Base-by-base conservation (phyloP, 2,888 invertebrate species). In the Trissolcus japonicus region DNA sequence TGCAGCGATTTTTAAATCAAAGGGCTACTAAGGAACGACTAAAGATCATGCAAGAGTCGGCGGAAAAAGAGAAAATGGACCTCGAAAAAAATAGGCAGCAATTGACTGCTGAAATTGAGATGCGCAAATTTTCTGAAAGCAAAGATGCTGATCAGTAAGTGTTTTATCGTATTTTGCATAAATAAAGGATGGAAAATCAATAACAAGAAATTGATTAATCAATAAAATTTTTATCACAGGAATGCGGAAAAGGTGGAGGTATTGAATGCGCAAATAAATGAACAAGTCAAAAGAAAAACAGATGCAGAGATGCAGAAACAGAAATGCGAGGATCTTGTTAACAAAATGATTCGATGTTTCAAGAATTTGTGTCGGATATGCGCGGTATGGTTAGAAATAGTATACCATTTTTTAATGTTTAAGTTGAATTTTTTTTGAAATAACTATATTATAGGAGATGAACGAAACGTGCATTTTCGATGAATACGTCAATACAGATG, bases 121-220 rank as follows among this genome's bases (percentile, higher is more conserved):
- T 93, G 2, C 94, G 93, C 76, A 95, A 95, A 87, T 96, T 94
- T 86, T 93, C 94, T 0, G 95, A 95, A 80, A 94, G 94, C 11
- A 94, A 94, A 87, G 95, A 95, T 83, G 93, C 93, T 75, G 95
- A 95, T 90, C 93, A 94, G 95, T 95, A 89, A 90, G 92, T 89
- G 13, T 43, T 43, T 43, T 0, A 43, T 14, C 43, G 9, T n/a
- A 43, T n/a, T 43, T 19, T 25, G 4, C 25, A 25, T 25, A 25
- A 0, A 6, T 4, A 25, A 25, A 2, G 2, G 19, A 19, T 19
- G 19, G 19, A 19, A 43, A n/a, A 4, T 43, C 43, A 14, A 43
- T 14, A 9, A 50, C 50, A 21, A 17, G 9, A 13, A 13, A 13
- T 17, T 53, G 17, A 19, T 53, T 54, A 16, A 59, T 6, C 17